phyloP scores from a whole-genome alignment of 2,113 vertebrate genomes.

The Corynorhinus townsendii region DNA sequence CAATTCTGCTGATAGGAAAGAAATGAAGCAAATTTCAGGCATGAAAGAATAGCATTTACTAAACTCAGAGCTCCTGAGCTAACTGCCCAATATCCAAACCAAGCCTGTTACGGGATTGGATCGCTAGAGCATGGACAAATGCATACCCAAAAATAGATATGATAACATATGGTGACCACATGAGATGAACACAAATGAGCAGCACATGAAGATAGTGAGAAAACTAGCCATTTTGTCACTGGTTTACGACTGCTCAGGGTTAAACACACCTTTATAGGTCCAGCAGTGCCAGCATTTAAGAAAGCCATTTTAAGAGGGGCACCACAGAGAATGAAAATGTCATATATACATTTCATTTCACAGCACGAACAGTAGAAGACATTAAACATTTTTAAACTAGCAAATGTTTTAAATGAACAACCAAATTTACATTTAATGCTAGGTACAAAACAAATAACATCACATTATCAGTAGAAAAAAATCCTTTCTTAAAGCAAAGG shows the following conservation, averaged over 20 bases:
- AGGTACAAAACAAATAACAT: background rate
- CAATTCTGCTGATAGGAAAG: background rate
- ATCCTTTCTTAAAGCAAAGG: background rate
- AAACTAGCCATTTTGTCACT: background rate
- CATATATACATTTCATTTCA: background rate
- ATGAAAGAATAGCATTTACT: background rate
- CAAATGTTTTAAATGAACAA: background rate
- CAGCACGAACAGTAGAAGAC: background rate
- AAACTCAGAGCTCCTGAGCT: background rate
- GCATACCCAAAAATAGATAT: background rate
- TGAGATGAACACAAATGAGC: background rate
- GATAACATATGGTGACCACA: background rate
- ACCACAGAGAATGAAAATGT: background rate
- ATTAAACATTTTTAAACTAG: background rate
- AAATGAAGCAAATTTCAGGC: background rate
- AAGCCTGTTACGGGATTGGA: background rate
- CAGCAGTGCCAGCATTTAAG: background rate
- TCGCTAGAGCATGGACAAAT: background rate
- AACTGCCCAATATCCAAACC: background rate
- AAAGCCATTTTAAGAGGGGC: background rate
- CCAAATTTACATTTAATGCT: background rate
- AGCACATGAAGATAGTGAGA: background rate
- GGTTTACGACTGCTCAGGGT: background rate
- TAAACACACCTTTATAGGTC: background rate
- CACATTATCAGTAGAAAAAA: background rate